Base-by-base conservation (phyloP, 2,888 invertebrate species). In the Augiades crinisus region DNA sequence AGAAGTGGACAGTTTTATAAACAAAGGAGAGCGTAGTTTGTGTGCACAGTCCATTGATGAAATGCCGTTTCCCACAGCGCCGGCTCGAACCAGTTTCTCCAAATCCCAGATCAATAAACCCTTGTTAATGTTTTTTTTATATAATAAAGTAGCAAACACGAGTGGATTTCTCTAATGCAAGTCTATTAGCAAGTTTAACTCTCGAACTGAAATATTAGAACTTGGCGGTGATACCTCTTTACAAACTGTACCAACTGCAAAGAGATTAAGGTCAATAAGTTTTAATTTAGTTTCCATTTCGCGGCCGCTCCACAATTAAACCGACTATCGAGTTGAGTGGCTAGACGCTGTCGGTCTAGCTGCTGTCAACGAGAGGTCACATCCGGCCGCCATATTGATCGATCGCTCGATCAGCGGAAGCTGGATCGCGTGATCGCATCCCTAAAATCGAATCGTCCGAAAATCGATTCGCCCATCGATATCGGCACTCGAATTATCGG, bases 1-100 rank as follows among this genome's bases (percentile, higher is more conserved):
- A 78, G 72, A 75, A 87, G 87, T 86, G 82, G 86, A 83, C 84
- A 85, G 88, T 88, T 88, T 87, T 79, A 82, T 86, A 88, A 88
- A 89, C 85, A 89, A 84, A 72, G 68, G 65, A 76, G 74, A 72
- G 72, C 70, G 68, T 68, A 68, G 72, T 69, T 67, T 75, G 76
- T 77, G 72, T 78, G 72, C 78, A 70, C 76, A 72, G 74, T 61
- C 75, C 80, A 86, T 86, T 85, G 83, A 82, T 75, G 77, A 78
- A 75, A 75, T 70, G 77, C 66, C 66, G 72, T 78, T 84, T 86
- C 84, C 82, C 87, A 86, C 84, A 83, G 72, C 66, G 71, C 66
- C 65, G 68, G 67, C 65, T 57, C 60, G 60, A 64, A 65, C 59
- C 68, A 41, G 47, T 46, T 55, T 36, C 36, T 55, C 44, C 47